Conservation (phyloP, 2,797 vertebrate species). For the Antennarius maculatus region DNA sequence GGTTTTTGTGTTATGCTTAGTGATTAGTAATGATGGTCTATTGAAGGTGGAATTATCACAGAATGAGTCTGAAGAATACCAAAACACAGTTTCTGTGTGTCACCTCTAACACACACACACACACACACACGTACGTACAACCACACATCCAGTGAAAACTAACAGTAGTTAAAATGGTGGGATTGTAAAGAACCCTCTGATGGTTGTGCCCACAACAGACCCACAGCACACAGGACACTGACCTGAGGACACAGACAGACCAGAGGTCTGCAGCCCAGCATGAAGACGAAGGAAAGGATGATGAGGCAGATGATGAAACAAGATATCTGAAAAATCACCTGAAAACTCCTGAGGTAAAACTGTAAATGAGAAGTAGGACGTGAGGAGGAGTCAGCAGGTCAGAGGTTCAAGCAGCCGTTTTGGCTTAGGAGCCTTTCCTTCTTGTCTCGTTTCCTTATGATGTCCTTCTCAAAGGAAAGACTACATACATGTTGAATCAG, state of each 20-base stretch:
- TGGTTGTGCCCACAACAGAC: constrained; percentile 70
- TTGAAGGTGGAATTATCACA: constrained; percentile 75
- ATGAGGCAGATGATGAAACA: background rate
- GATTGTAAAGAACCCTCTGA: constrained; percentile 85
- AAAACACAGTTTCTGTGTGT: constrained; percentile 12
- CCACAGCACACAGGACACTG: no score
- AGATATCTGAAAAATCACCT: no score
- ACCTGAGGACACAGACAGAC: no score
- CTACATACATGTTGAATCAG: no score
- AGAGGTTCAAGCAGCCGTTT: constrained; percentile 77
- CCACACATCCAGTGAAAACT: constrained; percentile 68
- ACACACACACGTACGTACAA: constrained; percentile 3
- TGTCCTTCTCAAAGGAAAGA: no score
- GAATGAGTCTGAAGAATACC: constrained; percentile 64
- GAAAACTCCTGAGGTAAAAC: no score
- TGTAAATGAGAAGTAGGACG: constrained; percentile 65
- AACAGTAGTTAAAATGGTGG: constrained; percentile 69
- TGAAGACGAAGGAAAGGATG: background rate
- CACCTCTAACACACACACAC: no score
- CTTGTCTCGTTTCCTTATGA: no score
- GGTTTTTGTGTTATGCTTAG: constrained; percentile 69
- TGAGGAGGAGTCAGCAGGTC: constrained; percentile 86
- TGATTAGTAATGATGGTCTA: constrained; percentile 71
- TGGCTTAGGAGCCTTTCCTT: no score
- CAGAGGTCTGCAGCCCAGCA: background rate